phyloP scores from a whole-genome alignment of 2,797 vertebrate species.

The Falco columbarius region DNA sequence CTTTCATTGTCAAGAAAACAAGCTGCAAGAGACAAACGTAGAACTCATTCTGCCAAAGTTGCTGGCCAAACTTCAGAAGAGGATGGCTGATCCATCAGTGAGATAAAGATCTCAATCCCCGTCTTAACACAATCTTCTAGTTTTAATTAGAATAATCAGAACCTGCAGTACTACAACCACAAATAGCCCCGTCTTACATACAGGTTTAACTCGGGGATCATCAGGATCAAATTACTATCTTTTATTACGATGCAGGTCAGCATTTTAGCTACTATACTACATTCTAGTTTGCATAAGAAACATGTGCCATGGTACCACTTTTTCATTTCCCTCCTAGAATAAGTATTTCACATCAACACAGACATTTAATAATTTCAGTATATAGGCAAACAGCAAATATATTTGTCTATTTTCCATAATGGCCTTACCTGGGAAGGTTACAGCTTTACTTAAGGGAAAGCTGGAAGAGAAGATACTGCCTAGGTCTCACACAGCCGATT shows the following conservation, averaged over 20 bases:
- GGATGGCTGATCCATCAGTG: background rate
- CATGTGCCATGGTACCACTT: background rate
- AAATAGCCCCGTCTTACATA: background rate
- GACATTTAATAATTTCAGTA: background rate
- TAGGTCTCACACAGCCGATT: background rate
- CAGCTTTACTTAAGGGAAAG: background rate
- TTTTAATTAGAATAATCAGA: background rate
- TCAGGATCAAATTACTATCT: background rate
- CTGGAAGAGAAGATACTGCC: background rate
- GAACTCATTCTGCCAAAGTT: background rate
- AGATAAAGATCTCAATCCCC: background rate
- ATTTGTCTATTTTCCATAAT: accelerated
- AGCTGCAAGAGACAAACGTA: background rate
- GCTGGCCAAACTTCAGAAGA: background rate
- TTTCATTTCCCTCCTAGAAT: background rate
- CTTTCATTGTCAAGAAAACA: background rate
- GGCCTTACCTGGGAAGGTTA: background rate
- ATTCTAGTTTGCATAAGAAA: background rate
- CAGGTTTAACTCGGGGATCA: background rate
- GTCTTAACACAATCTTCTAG: background rate
- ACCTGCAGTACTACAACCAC: background rate
- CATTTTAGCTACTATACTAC: background rate
- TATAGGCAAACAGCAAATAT: background rate
- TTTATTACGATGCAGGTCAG: background rate
- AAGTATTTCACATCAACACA: background rate